phyloP scores from a whole-genome alignment of 2,888 invertebrate genomes.

The Creontiades dilutus region DNA sequence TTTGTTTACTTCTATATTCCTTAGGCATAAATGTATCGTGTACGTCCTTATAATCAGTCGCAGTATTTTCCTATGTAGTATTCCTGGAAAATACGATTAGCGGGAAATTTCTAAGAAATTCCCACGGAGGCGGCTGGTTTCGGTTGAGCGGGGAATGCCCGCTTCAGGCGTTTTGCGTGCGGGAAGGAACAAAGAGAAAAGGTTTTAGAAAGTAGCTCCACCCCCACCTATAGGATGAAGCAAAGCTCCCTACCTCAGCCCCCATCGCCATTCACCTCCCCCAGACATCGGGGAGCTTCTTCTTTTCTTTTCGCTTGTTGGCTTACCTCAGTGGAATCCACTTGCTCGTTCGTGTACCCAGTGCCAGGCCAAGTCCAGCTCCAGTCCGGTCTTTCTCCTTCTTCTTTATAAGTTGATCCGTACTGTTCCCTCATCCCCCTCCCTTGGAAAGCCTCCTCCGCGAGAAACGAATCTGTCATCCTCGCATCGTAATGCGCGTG shows the following conservation, averaged over 20 bases:
- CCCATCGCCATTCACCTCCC: conserved; percentile 51
- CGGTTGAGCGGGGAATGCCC: conserved; percentile 2
- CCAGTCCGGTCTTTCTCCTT: conserved; percentile 25
- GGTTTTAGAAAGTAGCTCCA: conserved; percentile 52
- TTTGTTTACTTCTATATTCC: no score
- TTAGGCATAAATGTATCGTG: no score
- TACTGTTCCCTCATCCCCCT: conserved; percentile 42
- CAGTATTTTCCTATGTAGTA: no score
- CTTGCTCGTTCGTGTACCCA: conserved; percentile 48
- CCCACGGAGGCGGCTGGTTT: background rate
- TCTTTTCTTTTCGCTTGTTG: conserved; percentile 20
- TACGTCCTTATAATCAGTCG: no score
- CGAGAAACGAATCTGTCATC: background rate
- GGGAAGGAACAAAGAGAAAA: conserved; percentile 56
- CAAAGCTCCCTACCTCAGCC: conserved; percentile 24
- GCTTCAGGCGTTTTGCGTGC: conserved; percentile 50
- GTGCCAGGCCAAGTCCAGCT: background rate
- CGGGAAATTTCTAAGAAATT: background rate
- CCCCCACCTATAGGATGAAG: conserved; percentile 45
- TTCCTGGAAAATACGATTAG: background rate
- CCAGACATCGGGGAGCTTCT: conserved; percentile 22
- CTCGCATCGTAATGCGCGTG: conserved; percentile 20
- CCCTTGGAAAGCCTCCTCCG: background rate
- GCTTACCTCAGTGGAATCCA: conserved; percentile 54
- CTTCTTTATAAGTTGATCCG: conserved; percentile 53